Evolutionary conservation across 2,797 vertebrate species (phyloP).

Genomic region (Sternarchorhynchus goeldii): DNA sequence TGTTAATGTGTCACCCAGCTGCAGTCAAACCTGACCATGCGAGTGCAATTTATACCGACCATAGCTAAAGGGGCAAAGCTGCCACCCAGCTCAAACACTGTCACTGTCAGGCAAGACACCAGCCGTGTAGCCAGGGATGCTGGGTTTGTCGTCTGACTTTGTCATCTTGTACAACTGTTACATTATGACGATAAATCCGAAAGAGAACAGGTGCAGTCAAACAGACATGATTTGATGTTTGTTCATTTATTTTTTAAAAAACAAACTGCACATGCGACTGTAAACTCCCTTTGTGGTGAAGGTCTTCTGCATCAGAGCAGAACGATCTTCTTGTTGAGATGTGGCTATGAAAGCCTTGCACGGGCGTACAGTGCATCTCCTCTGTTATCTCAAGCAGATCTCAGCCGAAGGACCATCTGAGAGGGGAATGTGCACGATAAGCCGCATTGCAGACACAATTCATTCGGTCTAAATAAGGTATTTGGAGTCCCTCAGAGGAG

Average conservation of each 20-base stretch:
- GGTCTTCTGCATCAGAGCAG: background rate
- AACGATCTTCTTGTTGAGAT: conserved; percentile 37
- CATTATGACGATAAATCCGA: too few species aligned
- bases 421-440: conserved; percentile 23
- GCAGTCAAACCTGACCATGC: background rate
- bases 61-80: background rate
- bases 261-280: too few species aligned
- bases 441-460: conserved; percentile 28
- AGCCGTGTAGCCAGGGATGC: background rate
- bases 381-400: conserved; percentile 41
- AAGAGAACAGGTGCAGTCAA: too few species aligned
- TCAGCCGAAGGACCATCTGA: conserved; percentile 29
- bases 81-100: background rate
- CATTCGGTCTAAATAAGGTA: conserved; percentile 61
- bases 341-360: conserved; percentile 30
- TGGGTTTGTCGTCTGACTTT: background rate
- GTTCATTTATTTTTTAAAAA: too few species aligned
- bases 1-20: background rate
- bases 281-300: too few species aligned
- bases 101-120: background rate
- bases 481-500: conserved; percentile 66
- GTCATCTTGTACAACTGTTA: background rate
- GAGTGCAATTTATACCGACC: background rate
- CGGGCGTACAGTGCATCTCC: conserved; percentile 20
- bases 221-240: too few species aligned